A percentile compares a stretch with the other conserved stretches of the same genome.
These are phyloP conservation scores for Propithecus perrieri DNA, from an alignment of 2,797 vertebrate genomes.

Conservation along the genomic window DNA sequence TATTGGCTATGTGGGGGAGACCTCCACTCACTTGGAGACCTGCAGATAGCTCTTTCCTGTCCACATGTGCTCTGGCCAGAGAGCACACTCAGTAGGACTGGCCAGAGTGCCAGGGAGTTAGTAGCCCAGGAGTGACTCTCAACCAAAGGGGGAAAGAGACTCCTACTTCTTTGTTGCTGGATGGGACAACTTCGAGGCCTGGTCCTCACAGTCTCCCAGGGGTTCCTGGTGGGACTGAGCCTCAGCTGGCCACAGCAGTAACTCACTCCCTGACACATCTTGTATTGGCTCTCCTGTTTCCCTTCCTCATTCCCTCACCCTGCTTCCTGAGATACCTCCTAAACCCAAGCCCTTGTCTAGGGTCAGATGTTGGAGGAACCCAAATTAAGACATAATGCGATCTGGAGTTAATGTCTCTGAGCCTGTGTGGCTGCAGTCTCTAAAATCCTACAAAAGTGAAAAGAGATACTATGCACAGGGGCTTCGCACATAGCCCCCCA, in stretches of 20 bases:
- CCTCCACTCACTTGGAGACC: background rate
- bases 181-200: background rate
- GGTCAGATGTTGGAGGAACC: background rate
- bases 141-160: background rate
- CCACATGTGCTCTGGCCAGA: background rate
- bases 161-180: background rate
- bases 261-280: background rate
- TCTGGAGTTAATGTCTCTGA: background rate
- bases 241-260: too few relatives aligned
- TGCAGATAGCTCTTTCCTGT: background rate
- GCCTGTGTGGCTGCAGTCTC: background rate
- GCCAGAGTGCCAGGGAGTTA: background rate
- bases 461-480: background rate
- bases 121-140: background rate
- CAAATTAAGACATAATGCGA: background rate
- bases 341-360: background rate
- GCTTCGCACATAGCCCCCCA: background rate
- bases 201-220: background rate
- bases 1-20: background rate
- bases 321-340: background rate
- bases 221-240: background rate
- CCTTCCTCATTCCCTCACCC: background rate
- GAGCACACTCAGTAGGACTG: background rate
- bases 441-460: background rate
- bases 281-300: fast-evolving